Conservation (phyloP, 92 coral and sea anemone species). For the Porites divaricata region DNA sequence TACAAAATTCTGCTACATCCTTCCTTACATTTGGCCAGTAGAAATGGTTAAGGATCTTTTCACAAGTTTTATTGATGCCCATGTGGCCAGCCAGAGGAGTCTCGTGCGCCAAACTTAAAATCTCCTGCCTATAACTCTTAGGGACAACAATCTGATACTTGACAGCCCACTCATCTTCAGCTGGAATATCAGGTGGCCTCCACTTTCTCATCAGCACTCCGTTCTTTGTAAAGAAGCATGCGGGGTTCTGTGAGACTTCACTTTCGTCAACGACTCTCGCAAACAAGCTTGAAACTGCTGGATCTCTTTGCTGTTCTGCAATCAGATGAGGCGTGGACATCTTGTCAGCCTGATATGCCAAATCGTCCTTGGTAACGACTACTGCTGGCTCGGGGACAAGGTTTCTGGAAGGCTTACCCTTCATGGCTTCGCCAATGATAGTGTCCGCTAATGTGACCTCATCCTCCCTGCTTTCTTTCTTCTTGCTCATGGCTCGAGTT, state of each 20-base stretch:
- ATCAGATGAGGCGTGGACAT: slow-evolving; percentile 46
- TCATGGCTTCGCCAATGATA: too few species aligned
- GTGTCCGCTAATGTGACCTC: too few species aligned
- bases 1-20: slow-evolving; percentile 51
- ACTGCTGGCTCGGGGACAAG: too few species aligned
- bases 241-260: slow-evolving; percentile 4
- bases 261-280: slow-evolving; percentile 49
- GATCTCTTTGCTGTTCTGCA: slow-evolving; percentile 58
- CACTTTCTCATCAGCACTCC: not conserved
- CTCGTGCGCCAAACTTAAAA: slow-evolving; percentile 50
- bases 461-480: too few species aligned
- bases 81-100: slow-evolving; percentile 31
- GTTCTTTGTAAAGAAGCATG: slow-evolving; percentile 46
- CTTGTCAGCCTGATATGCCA: not conserved
- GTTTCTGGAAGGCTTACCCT: too few species aligned
- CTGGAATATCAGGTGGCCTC: too few species aligned
- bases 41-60: too few species aligned
- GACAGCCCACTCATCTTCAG: slow-evolving; percentile 9
- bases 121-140: slow-evolving; percentile 34
- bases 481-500: too few species aligned
- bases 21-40: slow-evolving; percentile 39
- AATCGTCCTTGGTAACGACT: not conserved
- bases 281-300: slow-evolving; percentile 43
- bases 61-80: too few species aligned
- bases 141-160: slow-evolving; percentile 49